Conservation (phyloP, 2,888 invertebrate species). For the Andrena flavipes region DNA sequence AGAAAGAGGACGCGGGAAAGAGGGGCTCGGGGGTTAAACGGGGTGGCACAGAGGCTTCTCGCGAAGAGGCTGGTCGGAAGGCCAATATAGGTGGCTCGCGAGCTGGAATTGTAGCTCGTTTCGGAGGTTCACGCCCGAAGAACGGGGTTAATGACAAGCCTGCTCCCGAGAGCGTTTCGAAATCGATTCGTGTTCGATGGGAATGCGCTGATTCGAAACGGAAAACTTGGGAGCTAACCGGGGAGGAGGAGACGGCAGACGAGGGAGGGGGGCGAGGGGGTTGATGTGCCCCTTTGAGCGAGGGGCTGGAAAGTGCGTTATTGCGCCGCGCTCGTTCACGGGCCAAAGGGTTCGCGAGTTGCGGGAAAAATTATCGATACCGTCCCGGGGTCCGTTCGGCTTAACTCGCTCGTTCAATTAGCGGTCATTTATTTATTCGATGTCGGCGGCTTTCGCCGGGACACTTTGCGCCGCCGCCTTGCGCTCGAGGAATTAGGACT, state of each 20-base stretch:
- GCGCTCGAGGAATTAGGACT: no score
- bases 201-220: slow-evolving; percentile 62
- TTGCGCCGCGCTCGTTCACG: slow-evolving; percentile 17
- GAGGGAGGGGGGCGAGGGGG: no score
- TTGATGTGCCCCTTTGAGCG: slow-evolving; percentile 39
- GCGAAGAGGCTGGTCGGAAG: slow-evolving; percentile 41
- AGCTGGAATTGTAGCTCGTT: slow-evolving; percentile 65
- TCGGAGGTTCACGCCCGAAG: slow-evolving; percentile 66
- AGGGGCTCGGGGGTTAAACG: slow-evolving; percentile 23
- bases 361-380: slow-evolving; percentile 33
- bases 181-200: slow-evolving; percentile 66
- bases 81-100: slow-evolving; percentile 56
- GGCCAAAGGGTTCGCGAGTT: background rate
- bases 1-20: background rate
- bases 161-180: slow-evolving; percentile 60
- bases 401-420: slow-evolving; percentile 33
- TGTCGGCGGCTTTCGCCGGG: background rate
- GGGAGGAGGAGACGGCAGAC: background rate
- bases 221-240: slow-evolving; percentile 60
- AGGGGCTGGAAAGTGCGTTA: slow-evolving; percentile 32
- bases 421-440: slow-evolving; percentile 1
- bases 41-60: slow-evolving; percentile 31
- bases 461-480: background rate
- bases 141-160: slow-evolving; percentile 71
- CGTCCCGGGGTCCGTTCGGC: background rate